Conservation (phyloP, 2,888 invertebrate species). For the Nemoura dubitans region DNA sequence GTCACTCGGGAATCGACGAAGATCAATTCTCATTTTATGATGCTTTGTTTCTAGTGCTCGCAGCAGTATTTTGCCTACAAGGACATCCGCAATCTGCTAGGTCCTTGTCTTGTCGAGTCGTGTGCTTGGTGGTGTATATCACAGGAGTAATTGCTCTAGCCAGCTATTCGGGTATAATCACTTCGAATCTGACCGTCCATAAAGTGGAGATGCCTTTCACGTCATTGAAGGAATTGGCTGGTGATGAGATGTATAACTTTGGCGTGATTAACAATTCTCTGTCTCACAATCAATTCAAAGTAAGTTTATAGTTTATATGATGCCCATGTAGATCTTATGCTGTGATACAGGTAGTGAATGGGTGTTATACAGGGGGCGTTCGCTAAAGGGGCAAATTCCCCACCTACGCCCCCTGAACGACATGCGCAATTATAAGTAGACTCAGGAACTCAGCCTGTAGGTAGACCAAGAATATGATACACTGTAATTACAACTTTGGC, state of each 20-base stretch:
- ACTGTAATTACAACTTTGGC: background rate
- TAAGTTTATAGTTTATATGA: slow-evolving; percentile 2
- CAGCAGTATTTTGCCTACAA: slow-evolving; percentile 1
- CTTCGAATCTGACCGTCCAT: slow-evolving; percentile 16
- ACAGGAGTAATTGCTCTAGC: slow-evolving; percentile 7
- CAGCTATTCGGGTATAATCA: slow-evolving; percentile 32
- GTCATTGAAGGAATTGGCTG: background rate
- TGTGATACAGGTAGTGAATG: background rate
- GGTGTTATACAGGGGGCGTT: background rate
- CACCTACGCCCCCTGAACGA: background rate
- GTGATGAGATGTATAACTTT: background rate
- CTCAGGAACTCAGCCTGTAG: background rate
- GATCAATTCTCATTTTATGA: slow-evolving; percentile 15
- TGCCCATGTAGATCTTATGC: background rate
- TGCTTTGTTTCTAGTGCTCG: slow-evolving; percentile 20
- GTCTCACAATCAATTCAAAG: slow-evolving; percentile 7
- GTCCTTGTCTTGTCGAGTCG: background rate
- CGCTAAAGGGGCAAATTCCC: background rate
- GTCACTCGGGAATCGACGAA: background rate
- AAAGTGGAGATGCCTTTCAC: slow-evolving; percentile 21
- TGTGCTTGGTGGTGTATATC: slow-evolving; percentile 23
- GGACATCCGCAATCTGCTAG: background rate
- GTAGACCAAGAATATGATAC: background rate
- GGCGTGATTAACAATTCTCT: slow-evolving; percentile 29
- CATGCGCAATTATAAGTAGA: background rate